Evolutionary conservation across 92 coral and sea anemone genomes (phyloP), one percentile per base, ranked within the genome.

Genomic region (Parazoanthus swiftii): DNA sequence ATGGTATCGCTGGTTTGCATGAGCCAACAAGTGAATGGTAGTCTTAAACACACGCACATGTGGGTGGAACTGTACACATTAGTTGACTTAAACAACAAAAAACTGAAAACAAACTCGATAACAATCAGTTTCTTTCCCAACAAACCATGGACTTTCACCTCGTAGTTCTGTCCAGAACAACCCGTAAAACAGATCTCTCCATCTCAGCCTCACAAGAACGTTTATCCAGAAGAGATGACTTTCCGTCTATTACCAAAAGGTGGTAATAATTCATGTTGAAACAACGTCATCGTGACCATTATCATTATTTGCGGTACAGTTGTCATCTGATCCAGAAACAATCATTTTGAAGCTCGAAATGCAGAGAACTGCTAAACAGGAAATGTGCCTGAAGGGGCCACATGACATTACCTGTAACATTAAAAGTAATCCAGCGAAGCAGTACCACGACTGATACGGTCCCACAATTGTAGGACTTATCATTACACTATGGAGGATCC

Each of bases 381-480:
- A 36, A 8, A 51, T 33, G 42, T 23, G 77, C 78, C 65, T 16
- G 26, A 72, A 2, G 38, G 39, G 79, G 79, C 78, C 48, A 44
- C 26, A 33, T 20, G n/a, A 39, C 68, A 84, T 84, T 84, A 84
- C 87, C 87, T 84, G 87, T 35, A 84, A 73, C 79, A 72, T 71
- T 70, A 71, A 46, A 26, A 84, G 79, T 71, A 84, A 84, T 84
- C 87, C 87, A n/a, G 87, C 87, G 87, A 84, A 84, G 87, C 63
- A 71, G 87, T 84, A 84, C 87, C 87, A 84, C 59, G 87, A 84
- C 42, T 51, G 87, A 84, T 84, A 84, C 14, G 87, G 70, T 72
- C 87, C 87, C 42, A 71, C 23, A 68, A 84, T 84, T 84, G 87
- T 42, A 44, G 79, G 78, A 84, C 87, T 84, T 70, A 72, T 84